Evolutionary conservation across 2,888 invertebrate species (phyloP), one percentile per base, ranked within the genome.

Genomic region (Drosophila affinis): DNA sequence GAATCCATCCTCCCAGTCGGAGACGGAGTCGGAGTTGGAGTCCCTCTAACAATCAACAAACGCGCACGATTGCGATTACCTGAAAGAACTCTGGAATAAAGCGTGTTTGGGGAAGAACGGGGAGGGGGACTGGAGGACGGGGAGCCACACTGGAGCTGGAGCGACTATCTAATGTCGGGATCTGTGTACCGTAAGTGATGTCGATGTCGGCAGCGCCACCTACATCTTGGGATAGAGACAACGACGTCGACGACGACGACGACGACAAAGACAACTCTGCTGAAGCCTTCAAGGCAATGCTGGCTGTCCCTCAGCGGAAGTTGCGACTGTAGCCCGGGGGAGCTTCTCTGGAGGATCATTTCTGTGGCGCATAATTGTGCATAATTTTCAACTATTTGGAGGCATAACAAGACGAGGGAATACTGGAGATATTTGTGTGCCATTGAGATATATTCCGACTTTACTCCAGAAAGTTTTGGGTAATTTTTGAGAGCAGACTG

Each of bases 121-220:
- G 21, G 3, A 3, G 21, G 21, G 21, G 21, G 21, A 24, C 72
- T 17, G 55, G 46, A 62, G 32, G 27, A 21, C 52, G 18, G 46
- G 45, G 47, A 24, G 44, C 21, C 3, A 21, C 55, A 62, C 56
- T 49, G 51, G 34, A 34, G 34, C 34, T 49, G 51, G 34, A 34
- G 34, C 34, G 79, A 61, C 79, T 79, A 87, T 83, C 82, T 77
- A 79, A 82, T 87, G 87, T 64, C 69, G 57, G 70, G 74, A 83
- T 83, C 83, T 83, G 62, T 82, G 86, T 74, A 77, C 68, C 72
- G 65, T 62, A 72, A 77, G 69, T 63, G 75, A 77, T 77, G 75
- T 75, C 70, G 75, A 76, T 72, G 86, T 82, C 85, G 78, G 75
- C 86, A 82, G 82, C 84, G 79, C 79, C 88, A 85, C 87, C 89